A percentile compares a stretch with the other conserved stretches of the same genome.
Evolutionary conservation across 2,113 vertebrate genomes (phyloP).

Genomic region (Danio rerio): DNA sequence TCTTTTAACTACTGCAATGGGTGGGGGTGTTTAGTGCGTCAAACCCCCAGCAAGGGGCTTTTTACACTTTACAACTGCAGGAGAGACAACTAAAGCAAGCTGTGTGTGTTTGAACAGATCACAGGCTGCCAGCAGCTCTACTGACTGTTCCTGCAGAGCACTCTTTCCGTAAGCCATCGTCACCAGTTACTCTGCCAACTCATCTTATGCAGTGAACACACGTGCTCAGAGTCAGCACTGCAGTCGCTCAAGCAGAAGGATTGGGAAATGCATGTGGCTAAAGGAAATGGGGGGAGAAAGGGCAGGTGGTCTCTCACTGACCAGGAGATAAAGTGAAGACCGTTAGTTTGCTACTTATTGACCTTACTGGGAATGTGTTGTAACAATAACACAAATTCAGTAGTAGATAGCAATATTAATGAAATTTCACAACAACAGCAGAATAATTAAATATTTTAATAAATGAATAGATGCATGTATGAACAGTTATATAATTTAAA

Average conservation of each 20-base stretch:
- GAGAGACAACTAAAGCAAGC: constrained; percentile 18
- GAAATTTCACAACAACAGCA: not conserved
- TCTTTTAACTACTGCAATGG: not conserved
- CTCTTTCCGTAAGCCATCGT: constrained; percentile 23
- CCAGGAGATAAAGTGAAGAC: not conserved
- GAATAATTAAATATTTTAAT: not conserved
- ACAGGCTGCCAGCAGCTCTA: constrained; percentile 10
- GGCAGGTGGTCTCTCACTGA: not conserved
- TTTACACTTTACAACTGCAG: constrained; percentile 1
- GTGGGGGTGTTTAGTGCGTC: not conserved
- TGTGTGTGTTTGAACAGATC: constrained; percentile 21
- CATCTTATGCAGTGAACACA: constrained; percentile 5
- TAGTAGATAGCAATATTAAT: not conserved
- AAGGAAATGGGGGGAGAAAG: not conserved
- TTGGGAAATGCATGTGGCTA: not conserved
- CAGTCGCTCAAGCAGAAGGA: not conserved
- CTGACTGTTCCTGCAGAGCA: not conserved
- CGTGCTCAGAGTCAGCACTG: not conserved
- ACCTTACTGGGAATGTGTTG: not conserved
- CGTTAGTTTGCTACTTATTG: not conserved
- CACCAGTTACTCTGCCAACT: constrained; percentile 33
- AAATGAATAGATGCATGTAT: not conserved
- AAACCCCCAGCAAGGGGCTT: not conserved
- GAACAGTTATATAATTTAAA: too few relatives aligned
- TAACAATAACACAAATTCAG: not conserved